Evolutionary conservation across 2,888 invertebrate genomes (phyloP), one percentile per base, ranked within the genome.

Genomic region (Hypomecis atomaria): DNA sequence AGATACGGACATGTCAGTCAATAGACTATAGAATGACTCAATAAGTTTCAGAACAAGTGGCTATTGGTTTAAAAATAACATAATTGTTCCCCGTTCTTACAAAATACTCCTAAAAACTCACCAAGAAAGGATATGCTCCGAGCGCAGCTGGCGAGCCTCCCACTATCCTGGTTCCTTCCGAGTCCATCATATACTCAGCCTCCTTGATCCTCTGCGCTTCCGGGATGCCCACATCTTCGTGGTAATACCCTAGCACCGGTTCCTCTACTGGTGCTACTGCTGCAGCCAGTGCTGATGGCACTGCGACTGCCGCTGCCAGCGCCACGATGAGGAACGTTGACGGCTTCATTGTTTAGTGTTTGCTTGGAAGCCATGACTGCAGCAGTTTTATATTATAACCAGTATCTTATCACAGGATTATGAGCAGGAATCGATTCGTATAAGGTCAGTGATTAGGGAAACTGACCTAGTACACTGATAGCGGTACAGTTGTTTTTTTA

Each of bases 201-300:
- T 65, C 67, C 67, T 73, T 73, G 65, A 81, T 77, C 54, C 75
- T 72, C 10, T 73, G 74, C 6, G 81, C 81, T 45, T 70, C 77
- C 0, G 73, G 67, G 50, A 81, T 75, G 36, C 82, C 82, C 44
- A 71, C 71, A 47, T 61, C 66, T 56, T 77, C 76, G 42, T 81
- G 81, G 71, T 82, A 82, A 63, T 70, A 62, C 58, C 65, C 48
- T 43, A 66, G 59, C 23, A 78, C 65, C 4, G 74, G 70, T 62
- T 76, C 79, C 37, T 65, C 73, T 42, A 23, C 23, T 23, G 23
- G 23, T 23, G 23, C 23, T 23, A 23, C 23, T 23, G 23, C 23
- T 23, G 23, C 23, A 23, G 47, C 64, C 45, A 47, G 66, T 34
- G 38, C 64, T 40, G 56, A 13, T 34, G 42, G 61, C 42, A 48